Base-by-base conservation (phyloP, 1,140 invertebrate species). In the Drosophila azteca region DNA sequence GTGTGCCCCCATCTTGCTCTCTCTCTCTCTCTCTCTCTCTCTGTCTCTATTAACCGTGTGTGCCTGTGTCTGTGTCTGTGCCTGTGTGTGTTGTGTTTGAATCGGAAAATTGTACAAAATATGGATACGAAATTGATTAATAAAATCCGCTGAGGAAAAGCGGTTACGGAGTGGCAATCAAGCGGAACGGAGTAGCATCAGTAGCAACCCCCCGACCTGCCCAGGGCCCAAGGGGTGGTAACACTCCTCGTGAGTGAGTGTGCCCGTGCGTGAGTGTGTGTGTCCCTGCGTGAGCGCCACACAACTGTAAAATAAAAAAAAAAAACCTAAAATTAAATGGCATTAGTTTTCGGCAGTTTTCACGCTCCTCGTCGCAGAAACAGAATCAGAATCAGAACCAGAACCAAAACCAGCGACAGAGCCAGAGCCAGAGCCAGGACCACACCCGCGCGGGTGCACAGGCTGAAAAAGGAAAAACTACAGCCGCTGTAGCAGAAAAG, bases 401-500 rank as follows among this genome's bases (percentile, higher is more conserved):
- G 7, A 35, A 11, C 3, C 11, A 39, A 11, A 39, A 39, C 11
- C 11, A 13, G 35, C 11, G 35, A 5, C 35, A 39, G 35, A 39
- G 35, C 31, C 31, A 35, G 31, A 35, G 31, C 31, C 8, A 35
- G 8, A 35, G 73, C 73, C 70, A 73, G 69, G 79, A 83, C 79
- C 79, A 83, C 79, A 83, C 79, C 79, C 79, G 79, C 79, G 78
- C 78, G 77, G 77, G 55, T 76, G 71, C 69, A 75, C 59, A 73
- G 60, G 45, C 65, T 75, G 54, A 62, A 55, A 77, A 77, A 55
- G 53, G 52, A 72, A 49, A 39, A 49, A 41, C 39, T 17, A 45
- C 20, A 41, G 43, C 35, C 39, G 35, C 35, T 26, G 43, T 31
- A 31, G 50, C 45, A 35, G 72, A 67, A 60, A 54, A 61, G 51